Percentiles rank a stretch among this genome's conserved stretches.
Conservation (phyloP, 1,140 invertebrate genomes). For the Homarus americanus region DNA sequence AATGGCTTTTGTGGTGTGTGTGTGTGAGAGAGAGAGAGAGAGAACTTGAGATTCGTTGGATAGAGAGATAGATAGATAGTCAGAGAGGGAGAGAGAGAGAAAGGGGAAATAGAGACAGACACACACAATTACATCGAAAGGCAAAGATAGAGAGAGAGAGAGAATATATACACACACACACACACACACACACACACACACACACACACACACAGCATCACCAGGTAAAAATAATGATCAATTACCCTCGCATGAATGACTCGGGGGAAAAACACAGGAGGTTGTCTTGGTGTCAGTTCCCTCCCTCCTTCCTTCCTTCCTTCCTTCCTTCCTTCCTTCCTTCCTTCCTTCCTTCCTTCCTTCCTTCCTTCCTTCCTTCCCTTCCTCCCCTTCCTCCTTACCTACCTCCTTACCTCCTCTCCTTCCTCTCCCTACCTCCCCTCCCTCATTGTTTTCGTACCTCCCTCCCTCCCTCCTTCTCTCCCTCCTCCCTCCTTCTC, state of each 20-base stretch:
- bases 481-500: too few relatives aligned
- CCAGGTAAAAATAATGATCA: neutral
- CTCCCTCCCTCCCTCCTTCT: neutral
- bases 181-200: too few relatives aligned
- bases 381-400: neutral
- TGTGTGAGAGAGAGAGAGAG: neutral
- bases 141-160: neutral
- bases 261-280: neutral
- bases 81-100: neutral
- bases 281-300: too few relatives aligned
- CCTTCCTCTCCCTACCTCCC: neutral
- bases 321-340: slow-evolving; percentile 39
- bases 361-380: slow-evolving; percentile 29
- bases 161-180: too few relatives aligned
- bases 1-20: too few relatives aligned
- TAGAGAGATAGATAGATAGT: neutral
- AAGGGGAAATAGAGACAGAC: slow-evolving; percentile 3
- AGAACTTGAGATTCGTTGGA: neutral
- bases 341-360: slow-evolving; percentile 20
- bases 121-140: too few relatives aligned
- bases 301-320: slow-evolving; percentile 33
- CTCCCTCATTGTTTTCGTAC: too few relatives aligned
- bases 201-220: too few relatives aligned
- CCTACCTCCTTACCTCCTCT: neutral
- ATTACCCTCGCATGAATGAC: slow-evolving; percentile 9